Conservation (phyloP, 1,140 invertebrate genomes). For the Papilio aristodemus region DNA sequence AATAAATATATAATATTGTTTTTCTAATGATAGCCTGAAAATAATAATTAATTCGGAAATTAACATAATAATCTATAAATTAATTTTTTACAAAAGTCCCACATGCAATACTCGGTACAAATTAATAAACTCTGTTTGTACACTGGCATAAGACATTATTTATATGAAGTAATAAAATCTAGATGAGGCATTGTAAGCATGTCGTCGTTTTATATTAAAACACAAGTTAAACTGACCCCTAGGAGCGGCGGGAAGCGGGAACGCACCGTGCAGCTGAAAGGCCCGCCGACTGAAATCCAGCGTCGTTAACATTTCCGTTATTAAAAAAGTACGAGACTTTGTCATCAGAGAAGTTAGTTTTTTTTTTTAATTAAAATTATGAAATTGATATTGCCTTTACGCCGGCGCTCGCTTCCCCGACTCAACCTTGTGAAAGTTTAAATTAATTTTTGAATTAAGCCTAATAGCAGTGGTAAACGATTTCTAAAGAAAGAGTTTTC, state of each 20-base stretch:
- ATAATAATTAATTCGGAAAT: too few relatives aligned
- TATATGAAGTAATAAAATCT: conserved; percentile 9
- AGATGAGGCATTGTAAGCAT: conserved; percentile 13
- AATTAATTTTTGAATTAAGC: conserved; percentile 81
- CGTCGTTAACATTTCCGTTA: conserved; percentile 78
- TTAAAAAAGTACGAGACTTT: conserved; percentile 81
- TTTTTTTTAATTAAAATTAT: conserved; percentile 82
- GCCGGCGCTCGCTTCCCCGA: conserved; percentile 66
- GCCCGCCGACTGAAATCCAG: conserved; percentile 47
- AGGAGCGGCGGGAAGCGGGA: conserved; percentile 10
- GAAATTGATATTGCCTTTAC: conserved; percentile 81
- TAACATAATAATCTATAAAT: too few relatives aligned
- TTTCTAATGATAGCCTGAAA: too few relatives aligned
- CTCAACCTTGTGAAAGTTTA: conserved; percentile 78
- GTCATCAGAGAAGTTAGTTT: conserved; percentile 79
- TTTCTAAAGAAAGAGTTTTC: conserved; percentile 78
- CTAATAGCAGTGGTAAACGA: conserved; percentile 78
- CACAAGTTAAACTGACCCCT: conserved; percentile 42
- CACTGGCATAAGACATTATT: too few relatives aligned
- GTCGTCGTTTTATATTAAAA: conserved; percentile 46
- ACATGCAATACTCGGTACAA: background rate
- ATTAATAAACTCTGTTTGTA: too few relatives aligned
- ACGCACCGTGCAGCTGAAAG: conserved; percentile 35
- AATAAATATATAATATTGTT: too few relatives aligned
- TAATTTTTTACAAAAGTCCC: background rate